Evolutionary conservation across 2,113 vertebrate species (phyloP).

Genomic region (Sciurus niger): DNA sequence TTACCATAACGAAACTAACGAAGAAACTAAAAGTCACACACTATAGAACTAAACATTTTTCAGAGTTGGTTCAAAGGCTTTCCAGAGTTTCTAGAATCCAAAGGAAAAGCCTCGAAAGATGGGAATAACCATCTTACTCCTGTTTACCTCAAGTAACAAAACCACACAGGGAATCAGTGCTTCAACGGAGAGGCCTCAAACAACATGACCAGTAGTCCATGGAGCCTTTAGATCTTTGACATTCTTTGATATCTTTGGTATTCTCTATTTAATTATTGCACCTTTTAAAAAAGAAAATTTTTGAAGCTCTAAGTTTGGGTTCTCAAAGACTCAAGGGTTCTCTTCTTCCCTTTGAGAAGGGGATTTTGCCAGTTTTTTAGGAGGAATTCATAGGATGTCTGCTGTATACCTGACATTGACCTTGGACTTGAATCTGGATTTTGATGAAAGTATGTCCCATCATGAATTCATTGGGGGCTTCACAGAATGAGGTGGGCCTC

Average conservation of each 20-base stretch:
- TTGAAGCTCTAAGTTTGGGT: conserved; percentile 7
- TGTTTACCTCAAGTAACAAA: conserved; percentile 2
- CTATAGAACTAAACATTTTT: neutral
- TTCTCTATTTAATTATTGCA: neutral
- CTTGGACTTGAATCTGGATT: conserved; percentile 16
- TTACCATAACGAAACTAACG: neutral
- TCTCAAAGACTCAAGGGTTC: neutral
- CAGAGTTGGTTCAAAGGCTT: neutral
- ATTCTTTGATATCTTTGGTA: neutral
- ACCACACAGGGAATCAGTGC: neutral
- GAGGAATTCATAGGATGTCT: neutral
- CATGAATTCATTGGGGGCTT: neutral
- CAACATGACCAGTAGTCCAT: no score
- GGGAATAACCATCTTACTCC: neutral
- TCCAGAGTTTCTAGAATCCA: neutral
- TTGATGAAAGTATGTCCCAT: neutral
- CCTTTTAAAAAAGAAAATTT: neutral
- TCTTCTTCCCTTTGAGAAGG: neutral
- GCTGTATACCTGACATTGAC: neutral
- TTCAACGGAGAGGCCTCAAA: no score
- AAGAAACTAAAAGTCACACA: neutral
- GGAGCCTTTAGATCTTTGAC: no score
- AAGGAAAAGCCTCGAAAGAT: neutral
- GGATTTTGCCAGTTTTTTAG: neutral
- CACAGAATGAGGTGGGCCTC: neutral